Conservation (phyloP, 2,888 invertebrate genomes). For the Cephus spinipes region DNA sequence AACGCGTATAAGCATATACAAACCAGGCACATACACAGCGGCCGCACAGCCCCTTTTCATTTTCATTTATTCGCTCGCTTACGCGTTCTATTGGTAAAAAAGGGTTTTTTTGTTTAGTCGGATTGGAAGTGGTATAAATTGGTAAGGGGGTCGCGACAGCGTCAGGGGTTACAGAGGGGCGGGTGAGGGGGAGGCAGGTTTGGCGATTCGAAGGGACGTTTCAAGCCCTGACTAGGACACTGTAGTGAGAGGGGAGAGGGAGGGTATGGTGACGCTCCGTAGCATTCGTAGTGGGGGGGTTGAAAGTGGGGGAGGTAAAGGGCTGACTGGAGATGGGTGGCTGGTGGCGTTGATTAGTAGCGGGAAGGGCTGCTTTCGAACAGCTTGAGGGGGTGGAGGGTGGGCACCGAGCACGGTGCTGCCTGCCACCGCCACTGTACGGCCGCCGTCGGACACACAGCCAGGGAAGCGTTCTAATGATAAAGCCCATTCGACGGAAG, state of each 20-base stretch:
- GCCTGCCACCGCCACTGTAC: neutral
- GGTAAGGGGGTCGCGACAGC: conserved; percentile 29
- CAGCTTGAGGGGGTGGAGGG: neutral
- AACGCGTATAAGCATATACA: neutral
- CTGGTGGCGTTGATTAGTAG: conserved; percentile 33
- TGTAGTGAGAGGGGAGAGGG: conserved; percentile 11
- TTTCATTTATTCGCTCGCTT: conserved; percentile 46
- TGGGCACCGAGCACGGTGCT: neutral
- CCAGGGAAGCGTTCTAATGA: conserved; percentile 27
- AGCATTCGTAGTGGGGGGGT: conserved; percentile 19
- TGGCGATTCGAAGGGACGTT: neutral
- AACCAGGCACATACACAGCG: neutral
- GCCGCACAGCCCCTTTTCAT: conserved; percentile 28
- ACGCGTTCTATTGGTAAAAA: conserved; percentile 38
- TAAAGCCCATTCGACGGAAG: conserved; percentile 27
- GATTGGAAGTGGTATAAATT: conserved; percentile 50
- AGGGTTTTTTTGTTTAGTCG: conserved; percentile 44
- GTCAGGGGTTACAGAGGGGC: conserved; percentile 11
- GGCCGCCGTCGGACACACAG: neutral
- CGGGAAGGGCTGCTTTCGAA: conserved; percentile 17
- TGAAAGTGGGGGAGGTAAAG: conserved; percentile 19
- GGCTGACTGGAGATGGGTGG: neutral
- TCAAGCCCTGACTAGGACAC: neutral
- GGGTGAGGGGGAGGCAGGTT: too few species aligned
- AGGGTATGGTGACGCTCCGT: conserved; percentile 27